Base-by-base conservation (phyloP, 2,797 vertebrate species). In the Lerista edwardsae region DNA sequence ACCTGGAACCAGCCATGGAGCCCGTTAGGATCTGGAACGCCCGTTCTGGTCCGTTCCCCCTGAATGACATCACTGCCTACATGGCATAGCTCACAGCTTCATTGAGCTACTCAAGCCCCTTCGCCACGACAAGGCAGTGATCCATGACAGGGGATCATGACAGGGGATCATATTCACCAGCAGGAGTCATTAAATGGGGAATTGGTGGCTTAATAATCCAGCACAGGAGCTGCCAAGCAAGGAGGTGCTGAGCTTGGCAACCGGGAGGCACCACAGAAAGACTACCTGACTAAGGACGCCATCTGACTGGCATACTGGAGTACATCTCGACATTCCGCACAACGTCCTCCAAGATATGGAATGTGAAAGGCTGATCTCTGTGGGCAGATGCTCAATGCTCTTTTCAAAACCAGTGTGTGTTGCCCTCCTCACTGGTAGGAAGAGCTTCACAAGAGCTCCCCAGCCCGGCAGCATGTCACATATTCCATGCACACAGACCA, bases 401-500 rank as follows among this genome's bases (percentile, higher is more conserved):
- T 25, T 71, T 71, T 41, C 69, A 27, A 71, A 39, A 71, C 25
- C 4, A 12, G 69, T 71, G 34, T 25, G 9, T 39, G 39, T 23
- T 41, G 34, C 23, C 29, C 27, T 2, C 64, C 29, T 71, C 68
- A 6, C 25, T 11, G 39, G 69, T 19, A 71, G 39, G 36, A 21
- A 23, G 39, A 27, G 23, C 41, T 69, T 23, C 36, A 36, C 39
- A 71, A 71, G 11, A 3, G 36, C 36, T 27, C 83, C 85, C 73
- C 76, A 81, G 75, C 89, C 91, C 89, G 83, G 88, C 90, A 87
- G 92, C 91, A 80, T 41, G 34, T 93, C 95, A 94, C 94, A 39
- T 93, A 95, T 96, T 96, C 96, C 1, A 39, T 92, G 93, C 96
- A 95, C 95, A 95, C 83, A 91, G 90, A 90, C 91, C 90, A 94